Percentiles rank a stretch among this genome's conserved stretches.
Conservation (phyloP, 2,888 invertebrate genomes). For the Spilarctia lutea region DNA sequence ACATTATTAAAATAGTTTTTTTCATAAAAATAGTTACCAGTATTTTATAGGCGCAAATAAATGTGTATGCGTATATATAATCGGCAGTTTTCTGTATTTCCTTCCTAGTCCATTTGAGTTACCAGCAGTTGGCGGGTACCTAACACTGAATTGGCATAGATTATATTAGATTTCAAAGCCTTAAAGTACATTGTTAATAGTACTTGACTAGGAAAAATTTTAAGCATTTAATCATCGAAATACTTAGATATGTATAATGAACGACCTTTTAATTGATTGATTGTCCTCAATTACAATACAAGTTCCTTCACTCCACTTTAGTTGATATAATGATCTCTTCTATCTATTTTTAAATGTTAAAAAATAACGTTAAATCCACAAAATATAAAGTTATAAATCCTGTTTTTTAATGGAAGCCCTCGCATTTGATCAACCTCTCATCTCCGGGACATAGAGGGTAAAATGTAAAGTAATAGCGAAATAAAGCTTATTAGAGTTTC, state of each 20-base stretch:
- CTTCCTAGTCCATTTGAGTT: neutral
- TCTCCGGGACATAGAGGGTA: constrained; percentile 28
- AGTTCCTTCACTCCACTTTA: neutral
- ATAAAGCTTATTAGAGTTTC: constrained; percentile 40
- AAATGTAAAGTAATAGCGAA: constrained; percentile 26
- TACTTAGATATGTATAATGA: neutral
- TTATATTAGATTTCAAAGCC: neutral
- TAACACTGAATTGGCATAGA: no score
- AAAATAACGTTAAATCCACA: constrained; percentile 8
- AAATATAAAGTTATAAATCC: constrained; percentile 15
- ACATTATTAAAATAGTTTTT: neutral
- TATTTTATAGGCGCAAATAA: neutral
- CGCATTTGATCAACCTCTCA: constrained; percentile 26
- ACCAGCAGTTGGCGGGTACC: neutral
- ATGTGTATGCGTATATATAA: neutral
- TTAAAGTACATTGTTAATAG: neutral
- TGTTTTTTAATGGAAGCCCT: constrained; percentile 34
- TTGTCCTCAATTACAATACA: neutral
- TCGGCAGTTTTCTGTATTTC: neutral
- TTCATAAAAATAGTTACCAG: neutral
- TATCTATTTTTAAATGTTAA: neutral
- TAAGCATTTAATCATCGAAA: neutral
- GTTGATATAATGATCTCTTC: neutral
- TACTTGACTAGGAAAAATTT: neutral
- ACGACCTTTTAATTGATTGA: neutral